Evolutionary conservation across 2,113 vertebrate species (phyloP).

Genomic region (Antigone vipio): DNA sequence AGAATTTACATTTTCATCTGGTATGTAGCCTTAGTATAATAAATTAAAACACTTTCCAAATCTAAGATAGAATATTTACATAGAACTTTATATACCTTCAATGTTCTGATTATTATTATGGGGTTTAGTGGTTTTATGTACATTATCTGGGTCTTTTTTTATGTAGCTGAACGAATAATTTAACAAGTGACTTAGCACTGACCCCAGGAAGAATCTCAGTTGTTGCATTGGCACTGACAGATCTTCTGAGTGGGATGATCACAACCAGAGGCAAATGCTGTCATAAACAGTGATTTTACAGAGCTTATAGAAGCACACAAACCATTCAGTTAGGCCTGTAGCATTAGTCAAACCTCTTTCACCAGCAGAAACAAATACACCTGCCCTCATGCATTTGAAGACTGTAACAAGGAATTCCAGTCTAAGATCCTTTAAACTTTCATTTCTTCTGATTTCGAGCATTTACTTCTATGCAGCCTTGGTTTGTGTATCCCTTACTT

Average conservation of each 20-base stretch:
- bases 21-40: background rate
- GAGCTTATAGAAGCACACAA: background rate
- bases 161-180: background rate
- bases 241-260: background rate
- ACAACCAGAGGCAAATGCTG: background rate
- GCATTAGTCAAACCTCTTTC: background rate
- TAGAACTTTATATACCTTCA: background rate
- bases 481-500: background rate
- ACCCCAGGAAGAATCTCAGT: background rate
- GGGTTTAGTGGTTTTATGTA: background rate
- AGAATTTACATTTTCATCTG: background rate
- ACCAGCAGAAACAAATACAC: background rate
- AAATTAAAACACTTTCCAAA: background rate
- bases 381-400: background rate
- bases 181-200: background rate
- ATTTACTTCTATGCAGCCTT: background rate
- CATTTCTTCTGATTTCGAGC: background rate
- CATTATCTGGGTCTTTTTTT: background rate
- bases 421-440: background rate
- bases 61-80: background rate
- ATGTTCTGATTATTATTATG: background rate
- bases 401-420: background rate
- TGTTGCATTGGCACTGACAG: background rate
- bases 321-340: background rate
- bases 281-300: background rate